Evolutionary conservation across 2,797 vertebrate genomes (phyloP), one percentile per base, ranked within the genome.

Genomic region (Manis javanica): DNA sequence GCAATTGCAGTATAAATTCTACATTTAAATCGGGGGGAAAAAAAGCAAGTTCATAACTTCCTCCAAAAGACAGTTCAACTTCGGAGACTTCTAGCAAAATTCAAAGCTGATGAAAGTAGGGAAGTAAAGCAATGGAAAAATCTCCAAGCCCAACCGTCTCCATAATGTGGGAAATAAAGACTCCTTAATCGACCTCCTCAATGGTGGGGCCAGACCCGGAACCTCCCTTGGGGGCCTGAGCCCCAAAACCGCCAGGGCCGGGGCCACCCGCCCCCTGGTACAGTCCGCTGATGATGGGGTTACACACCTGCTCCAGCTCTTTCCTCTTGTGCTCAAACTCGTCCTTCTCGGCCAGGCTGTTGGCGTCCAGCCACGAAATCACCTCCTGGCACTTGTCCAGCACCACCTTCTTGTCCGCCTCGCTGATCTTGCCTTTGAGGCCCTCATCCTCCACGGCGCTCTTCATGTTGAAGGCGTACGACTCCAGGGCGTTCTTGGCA

Each of bases 321-420:
- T 98, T 98, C 79, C 98, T 96, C 85, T 98, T 98, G 91, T 98
- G 98, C 75, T 98, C 98, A 46, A 98, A 98, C 82, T 98, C 98
- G 0, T 98, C 98, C 87, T 98, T 98, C 57, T 98, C 98, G 0
- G 98, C 98, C 98, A 98, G 95, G 42, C 95, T 97, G 93, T 98
- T 98, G 92, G 95, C 95, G 13, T 98, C 98, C 93, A 94, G 79
- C 93, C 93, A 94, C 24, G 79, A 94, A n/a, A 94, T 77, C 61
- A 94, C 99, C 92, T 98, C 97, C 26, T 98, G 97, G 87, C 98
- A 98, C 66, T 98, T 98, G 83, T 98, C 97, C 72, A 98, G 89
- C 39, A 98, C 97, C 87, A 96, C 97, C 95, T 98, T 97, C 85
- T 97, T 97, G 86, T 98, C 98, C 0, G 97, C 97, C 5, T 98